A percentile compares a stretch with the other conserved stretches of the same genome.
These are phyloP conservation scores for Tinea semifulvella DNA, from an alignment of 2,888 invertebrate genomes.

Conservation along the genomic window DNA sequence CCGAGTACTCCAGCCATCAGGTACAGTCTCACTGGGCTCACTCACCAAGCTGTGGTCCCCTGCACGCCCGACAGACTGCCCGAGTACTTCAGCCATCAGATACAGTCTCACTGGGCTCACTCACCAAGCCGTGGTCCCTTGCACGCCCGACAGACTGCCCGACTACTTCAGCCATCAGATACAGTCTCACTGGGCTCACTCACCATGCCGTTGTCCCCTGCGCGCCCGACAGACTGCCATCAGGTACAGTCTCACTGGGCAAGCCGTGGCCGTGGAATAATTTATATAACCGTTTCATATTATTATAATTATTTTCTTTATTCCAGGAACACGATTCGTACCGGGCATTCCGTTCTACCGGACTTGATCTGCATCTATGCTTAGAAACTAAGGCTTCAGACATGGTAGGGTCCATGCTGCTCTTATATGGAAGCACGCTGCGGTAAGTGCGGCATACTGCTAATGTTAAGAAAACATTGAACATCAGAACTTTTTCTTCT, in stretches of 20 bases:
- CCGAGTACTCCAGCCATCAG: slow-evolving; percentile 89
- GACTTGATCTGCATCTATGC: slow-evolving; percentile 49
- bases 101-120: slow-evolving; percentile 70
- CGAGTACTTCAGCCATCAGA: slow-evolving; percentile 95
- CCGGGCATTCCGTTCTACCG: slow-evolving; percentile 83
- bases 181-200: slow-evolving; percentile 67
- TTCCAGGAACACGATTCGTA: slow-evolving; percentile 91
- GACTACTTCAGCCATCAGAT: slow-evolving; percentile 96
- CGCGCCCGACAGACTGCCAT: slow-evolving; percentile 94
- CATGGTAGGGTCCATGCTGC: slow-evolving; percentile 72
- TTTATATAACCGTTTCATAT: too few relatives aligned
- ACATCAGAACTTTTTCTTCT: too few relatives aligned
- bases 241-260: slow-evolving; percentile 61
- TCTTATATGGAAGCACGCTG: slow-evolving; percentile 92
- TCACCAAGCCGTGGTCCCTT: slow-evolving; percentile 94
- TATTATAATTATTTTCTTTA: slow-evolving; percentile 8
- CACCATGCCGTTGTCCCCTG: slow-evolving; percentile 96
- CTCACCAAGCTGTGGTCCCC: slow-evolving; percentile 94
- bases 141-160: slow-evolving; percentile 94
- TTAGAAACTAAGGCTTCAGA: slow-evolving; percentile 57
- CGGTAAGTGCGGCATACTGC: slow-evolving; percentile 62
- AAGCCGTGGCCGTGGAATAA: too few relatives aligned
- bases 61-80: slow-evolving; percentile 96
- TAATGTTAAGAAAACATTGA: too few relatives aligned
- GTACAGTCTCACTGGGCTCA: slow-evolving; percentile 66